Evolutionary conservation across 2,797 vertebrate species (phyloP).

Genomic region (Micrastur ruficollis): DNA sequence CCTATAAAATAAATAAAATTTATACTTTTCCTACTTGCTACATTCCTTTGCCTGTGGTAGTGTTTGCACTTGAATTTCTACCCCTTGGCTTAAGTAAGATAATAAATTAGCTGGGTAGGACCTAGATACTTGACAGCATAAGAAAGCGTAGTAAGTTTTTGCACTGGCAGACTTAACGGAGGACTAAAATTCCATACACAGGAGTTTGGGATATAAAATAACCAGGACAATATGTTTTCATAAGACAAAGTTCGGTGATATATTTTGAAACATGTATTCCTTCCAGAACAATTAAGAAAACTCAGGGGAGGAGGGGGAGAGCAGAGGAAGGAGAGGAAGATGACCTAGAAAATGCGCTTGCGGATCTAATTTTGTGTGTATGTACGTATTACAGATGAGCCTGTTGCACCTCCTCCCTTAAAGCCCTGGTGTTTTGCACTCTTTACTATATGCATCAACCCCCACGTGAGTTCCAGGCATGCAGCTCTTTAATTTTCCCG

Average conservation of each 20-base stretch:
- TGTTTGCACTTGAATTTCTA: neutral
- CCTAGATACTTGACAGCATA: neutral
- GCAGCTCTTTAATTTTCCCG: neutral
- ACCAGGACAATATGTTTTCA: neutral
- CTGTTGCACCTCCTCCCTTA: neutral
- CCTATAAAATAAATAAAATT: neutral
- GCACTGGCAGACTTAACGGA: neutral
- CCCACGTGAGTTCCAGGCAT: neutral
- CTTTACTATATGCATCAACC: neutral
- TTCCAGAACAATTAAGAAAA: slow-evolving; percentile 34
- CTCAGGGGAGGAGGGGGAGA: neutral
- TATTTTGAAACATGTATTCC: neutral
- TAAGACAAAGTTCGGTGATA: neutral
- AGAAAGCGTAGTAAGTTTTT: neutral
- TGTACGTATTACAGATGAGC: neutral
- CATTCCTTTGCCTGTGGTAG: neutral
- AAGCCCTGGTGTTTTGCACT: slow-evolving; percentile 19
- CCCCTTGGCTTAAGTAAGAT: neutral
- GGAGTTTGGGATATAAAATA: neutral
- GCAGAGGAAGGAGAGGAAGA: neutral
- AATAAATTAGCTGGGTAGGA: neutral
- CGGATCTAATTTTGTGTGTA: slow-evolving; percentile 12
- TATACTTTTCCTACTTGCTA: neutral
- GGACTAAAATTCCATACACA: neutral
- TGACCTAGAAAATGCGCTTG: slow-evolving; percentile 36